These are phyloP conservation scores for Serilophus lunatus DNA, from an alignment of 2,113 vertebrate genomes.

Conservation along the genomic window DNA sequence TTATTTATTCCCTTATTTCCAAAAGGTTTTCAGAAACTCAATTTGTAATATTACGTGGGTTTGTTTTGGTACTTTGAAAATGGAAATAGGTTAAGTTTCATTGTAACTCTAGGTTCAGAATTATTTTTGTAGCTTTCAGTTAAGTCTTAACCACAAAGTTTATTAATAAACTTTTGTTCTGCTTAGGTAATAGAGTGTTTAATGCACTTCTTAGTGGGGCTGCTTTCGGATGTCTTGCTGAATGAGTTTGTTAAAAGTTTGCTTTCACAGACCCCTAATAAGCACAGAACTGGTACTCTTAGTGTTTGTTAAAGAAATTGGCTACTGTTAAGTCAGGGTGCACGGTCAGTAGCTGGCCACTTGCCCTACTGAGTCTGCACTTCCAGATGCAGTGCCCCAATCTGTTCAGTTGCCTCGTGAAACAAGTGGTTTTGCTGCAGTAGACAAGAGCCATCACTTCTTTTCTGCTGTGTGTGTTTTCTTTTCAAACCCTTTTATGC, in stretches of 20 bases:
- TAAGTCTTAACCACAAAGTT: not conserved
- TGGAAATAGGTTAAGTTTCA: not conserved
- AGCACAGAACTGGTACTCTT: not conserved
- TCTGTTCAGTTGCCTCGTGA: not conserved
- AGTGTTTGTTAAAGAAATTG: not conserved
- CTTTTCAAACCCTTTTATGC: not conserved
- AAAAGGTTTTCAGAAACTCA: not conserved
- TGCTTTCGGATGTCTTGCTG: not conserved
- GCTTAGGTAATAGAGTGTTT: not conserved
- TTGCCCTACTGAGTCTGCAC: conserved; percentile 33
- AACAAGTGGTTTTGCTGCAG: not conserved
- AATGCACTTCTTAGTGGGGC: not conserved
- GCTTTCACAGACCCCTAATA: not conserved
- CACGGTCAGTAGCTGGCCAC: conserved; percentile 17
- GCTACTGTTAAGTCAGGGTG: not conserved
- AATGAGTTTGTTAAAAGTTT: not conserved
- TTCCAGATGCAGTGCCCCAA: not conserved
- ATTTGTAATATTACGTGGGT: not conserved
- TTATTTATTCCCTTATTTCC: not conserved
- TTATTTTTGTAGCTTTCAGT: not conserved
- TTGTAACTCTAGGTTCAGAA: not conserved
- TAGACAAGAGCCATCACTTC: not conserved
- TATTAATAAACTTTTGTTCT: not conserved
- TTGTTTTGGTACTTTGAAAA: not conserved
- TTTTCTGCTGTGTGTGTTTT: not conserved